These are phyloP conservation scores for Parnassius smintheus DNA, from an alignment of 2,888 invertebrate species.

Conservation along the genomic window DNA sequence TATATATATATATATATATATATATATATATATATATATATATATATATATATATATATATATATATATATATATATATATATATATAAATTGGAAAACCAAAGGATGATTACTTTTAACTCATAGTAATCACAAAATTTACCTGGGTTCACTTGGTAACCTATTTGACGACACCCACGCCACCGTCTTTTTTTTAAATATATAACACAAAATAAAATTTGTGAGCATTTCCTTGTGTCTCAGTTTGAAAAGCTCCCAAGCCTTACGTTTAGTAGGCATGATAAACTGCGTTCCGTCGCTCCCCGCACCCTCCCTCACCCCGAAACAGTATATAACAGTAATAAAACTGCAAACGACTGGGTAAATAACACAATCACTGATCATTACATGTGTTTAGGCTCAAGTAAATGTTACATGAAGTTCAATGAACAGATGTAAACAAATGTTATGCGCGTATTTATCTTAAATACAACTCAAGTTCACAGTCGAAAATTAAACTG, in stretches of 20 bases:
- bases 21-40: no score
- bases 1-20: no score
- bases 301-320: background rate
- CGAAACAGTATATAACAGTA: background rate
- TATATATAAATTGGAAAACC: no score
- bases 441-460: background rate
- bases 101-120: no score
- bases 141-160: no score
- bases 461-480: background rate
- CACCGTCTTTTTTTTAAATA: no score
- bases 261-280: constrained; percentile 10
- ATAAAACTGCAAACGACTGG: constrained; percentile 10
- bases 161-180: no score
- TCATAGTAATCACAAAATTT: no score
- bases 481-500: no score
- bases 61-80: no score
- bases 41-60: no score
- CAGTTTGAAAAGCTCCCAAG: background rate
- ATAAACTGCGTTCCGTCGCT: background rate
- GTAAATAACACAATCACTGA: constrained; percentile 13
- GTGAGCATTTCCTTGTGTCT: background rate
- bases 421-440: background rate
- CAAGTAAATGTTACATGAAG: background rate
- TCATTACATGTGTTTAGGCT: constrained; percentile 6
- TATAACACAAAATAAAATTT: no score